Base-by-base conservation (phyloP, 2,113 vertebrate genomes). In the Pavo muticus region DNA sequence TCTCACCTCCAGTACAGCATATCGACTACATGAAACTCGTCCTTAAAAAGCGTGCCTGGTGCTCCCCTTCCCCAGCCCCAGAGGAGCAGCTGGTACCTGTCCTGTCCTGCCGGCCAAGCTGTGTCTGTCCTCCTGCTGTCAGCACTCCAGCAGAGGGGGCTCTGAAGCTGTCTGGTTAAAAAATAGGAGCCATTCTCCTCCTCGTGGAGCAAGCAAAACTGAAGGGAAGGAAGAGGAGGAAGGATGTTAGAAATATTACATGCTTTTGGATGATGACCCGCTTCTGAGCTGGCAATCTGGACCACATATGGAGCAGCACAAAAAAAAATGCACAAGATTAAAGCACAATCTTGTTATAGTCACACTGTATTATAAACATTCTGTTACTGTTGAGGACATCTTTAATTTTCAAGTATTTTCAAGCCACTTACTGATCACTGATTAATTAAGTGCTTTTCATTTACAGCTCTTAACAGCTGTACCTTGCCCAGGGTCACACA, bases 131-230 rank as follows among this genome's bases (percentile, higher is more conserved):
- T 16, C 3, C 67, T 30, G 67, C 64, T 14, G 8, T 0, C 64
- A 52, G 80, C 70, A 0, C 19, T 69, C 95, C 96, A 89, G 95
- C 4, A 96, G 96, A 93, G 94, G 95, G 95, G 77, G 92, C 95
- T 79, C 96, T 57, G 67, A 78, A 61, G 24, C 92, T 14, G 63
- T n/a, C 75, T 84, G 73, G 0, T 57, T 16, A 12, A 42, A 56
- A 32, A 30, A 5, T 4, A 61, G 20, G 7, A 82, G 45, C 47
- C 61, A 1, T 7, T 78, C 80, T 32, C 71, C 23, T 39, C 64
- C 52, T 60, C 29, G 39, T 5, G 35, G 29, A 70, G 42, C 0
- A 4, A 32, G 50, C 50, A 84, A 39, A 77, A 60, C 67, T 12
- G 6, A 32, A 47, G 47, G 68, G 48, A 61, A 67, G 47, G 57